Base-by-base conservation (phyloP, 2,113 vertebrate species). In the Amblyornis subalaris region DNA sequence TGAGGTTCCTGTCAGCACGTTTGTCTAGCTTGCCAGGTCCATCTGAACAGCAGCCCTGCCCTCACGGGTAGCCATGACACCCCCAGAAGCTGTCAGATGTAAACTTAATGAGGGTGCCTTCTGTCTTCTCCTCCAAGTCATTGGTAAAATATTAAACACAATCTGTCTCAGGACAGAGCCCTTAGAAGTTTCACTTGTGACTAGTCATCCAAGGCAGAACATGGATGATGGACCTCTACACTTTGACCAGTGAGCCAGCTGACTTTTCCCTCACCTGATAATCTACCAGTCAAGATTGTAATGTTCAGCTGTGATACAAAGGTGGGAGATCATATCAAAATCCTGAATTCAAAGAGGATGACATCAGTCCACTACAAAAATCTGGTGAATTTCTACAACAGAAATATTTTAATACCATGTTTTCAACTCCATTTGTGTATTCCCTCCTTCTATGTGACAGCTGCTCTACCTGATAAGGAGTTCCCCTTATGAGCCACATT, bases 31-130 rank as follows among this genome's bases (percentile, higher is more conserved):
- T 50, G 25, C 20, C 61, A 50, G 38, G 10, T 50, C 40, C 10
- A 47, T 51, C 33, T 55, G 25, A 73, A 47, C 7, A 36, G 24
- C 29, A 72, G 28, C 40, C 31, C 29, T 72, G 35, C 18, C 33
- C 35, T 78, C 38, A 8, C 2, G 17, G 74, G 26, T 11, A 61
- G 8, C 31, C 42, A 14, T 23, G 55, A 38, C 7, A 12, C 6
- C 7, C 9, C 9, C 17, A 71, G 57, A 74, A 24, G 12, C 2
- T 33, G 18, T 47, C 26, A 35, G 6, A 21, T 4, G 28, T 17
- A 38, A 38, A 35, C 15, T 38, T 1, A 0, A 12, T 38, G 25
- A 72, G 2, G 1, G 12, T 62, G 22, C 14, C 15, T 44, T 72
- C 61, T 74, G 20, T 26, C 50, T 74, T 72, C 33, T 72, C 16